A percentile compares a stretch with the other conserved stretches of the same genome.
These are phyloP conservation scores for Heliocidaris erythrogramma DNA, from an alignment of 35 echinoderm and acorn worm genomes.

Conservation along the genomic window DNA sequence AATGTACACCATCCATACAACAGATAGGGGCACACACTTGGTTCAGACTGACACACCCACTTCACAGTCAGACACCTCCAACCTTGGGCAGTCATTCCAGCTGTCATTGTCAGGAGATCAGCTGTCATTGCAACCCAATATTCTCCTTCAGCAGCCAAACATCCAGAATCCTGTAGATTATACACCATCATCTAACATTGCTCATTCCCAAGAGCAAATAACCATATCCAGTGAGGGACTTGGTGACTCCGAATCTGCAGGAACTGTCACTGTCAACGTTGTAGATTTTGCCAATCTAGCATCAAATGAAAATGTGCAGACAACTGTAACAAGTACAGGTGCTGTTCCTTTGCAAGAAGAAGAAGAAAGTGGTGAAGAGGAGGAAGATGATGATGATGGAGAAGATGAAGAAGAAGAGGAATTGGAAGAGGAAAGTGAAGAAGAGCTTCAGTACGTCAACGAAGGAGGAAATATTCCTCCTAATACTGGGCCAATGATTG, in stretches of 20 bases:
- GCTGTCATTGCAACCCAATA: constrained; percentile 52
- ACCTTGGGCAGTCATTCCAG: constrained; percentile 47
- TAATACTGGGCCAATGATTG: neutral
- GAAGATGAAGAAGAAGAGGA: constrained; percentile 37
- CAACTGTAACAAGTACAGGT: neutral
- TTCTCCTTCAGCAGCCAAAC: constrained; percentile 58
- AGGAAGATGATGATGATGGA: constrained; percentile 33
- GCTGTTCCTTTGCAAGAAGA: constrained; percentile 28
- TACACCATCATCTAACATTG: neutral
- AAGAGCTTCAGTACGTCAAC: neutral
- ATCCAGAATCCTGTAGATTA: constrained; percentile 30
- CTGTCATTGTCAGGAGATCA: constrained; percentile 56
- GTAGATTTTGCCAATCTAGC: constrained; percentile 33
- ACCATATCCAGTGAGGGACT: neutral
- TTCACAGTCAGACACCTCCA: constrained; percentile 46
- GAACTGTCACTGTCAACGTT: constrained; percentile 28
- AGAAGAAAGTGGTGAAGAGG: constrained; percentile 37
- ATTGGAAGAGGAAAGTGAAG: constrained; percentile 25
- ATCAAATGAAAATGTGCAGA: neutral
- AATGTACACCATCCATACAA: constrained; percentile 28
- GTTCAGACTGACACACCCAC: constrained; percentile 25
- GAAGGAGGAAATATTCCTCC: neutral
- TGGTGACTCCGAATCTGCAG: neutral
- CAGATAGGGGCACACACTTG: neutral
- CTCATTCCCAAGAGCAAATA: constrained; percentile 28